phyloP scores from a whole-genome alignment of 2,113 vertebrate genomes.

The Serilophus lunatus region DNA sequence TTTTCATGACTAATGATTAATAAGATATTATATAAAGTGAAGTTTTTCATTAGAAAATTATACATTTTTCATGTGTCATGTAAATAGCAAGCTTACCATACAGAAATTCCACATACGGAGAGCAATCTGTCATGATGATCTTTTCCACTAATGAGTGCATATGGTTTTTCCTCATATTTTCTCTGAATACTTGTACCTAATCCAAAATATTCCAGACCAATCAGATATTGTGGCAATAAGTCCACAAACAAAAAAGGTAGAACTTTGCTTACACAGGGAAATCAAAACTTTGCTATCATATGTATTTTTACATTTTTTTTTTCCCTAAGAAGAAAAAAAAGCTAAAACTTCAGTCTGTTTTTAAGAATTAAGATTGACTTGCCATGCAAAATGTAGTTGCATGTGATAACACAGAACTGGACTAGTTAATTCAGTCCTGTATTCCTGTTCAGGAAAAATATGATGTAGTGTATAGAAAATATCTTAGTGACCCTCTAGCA shows the following conservation, averaged over 20 bases:
- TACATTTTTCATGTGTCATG: conserved; percentile 2
- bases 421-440: neutral
- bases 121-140: conserved; percentile 51
- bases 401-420: neutral
- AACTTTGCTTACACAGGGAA: neutral
- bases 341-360: neutral
- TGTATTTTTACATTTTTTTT: neutral
- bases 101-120: conserved; percentile 39
- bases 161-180: conserved; percentile 33
- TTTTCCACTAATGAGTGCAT: conserved; percentile 58
- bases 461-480: neutral
- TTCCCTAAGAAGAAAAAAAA: neutral
- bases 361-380: neutral
- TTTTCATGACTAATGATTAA: neutral
- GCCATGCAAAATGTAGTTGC: neutral
- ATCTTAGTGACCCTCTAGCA: neutral
- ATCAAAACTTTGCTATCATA: neutral
- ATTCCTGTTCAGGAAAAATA: neutral
- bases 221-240: conserved; percentile 26
- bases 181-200: conserved; percentile 40
- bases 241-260: neutral
- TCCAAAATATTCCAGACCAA: conserved; percentile 34
- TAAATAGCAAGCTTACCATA: conserved; percentile 4
- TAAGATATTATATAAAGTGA: neutral
- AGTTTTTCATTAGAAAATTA: conserved; percentile 18